Evolutionary conservation across 1,140 invertebrate species (phyloP).

Genomic region (Neodiprion fabricii): DNA sequence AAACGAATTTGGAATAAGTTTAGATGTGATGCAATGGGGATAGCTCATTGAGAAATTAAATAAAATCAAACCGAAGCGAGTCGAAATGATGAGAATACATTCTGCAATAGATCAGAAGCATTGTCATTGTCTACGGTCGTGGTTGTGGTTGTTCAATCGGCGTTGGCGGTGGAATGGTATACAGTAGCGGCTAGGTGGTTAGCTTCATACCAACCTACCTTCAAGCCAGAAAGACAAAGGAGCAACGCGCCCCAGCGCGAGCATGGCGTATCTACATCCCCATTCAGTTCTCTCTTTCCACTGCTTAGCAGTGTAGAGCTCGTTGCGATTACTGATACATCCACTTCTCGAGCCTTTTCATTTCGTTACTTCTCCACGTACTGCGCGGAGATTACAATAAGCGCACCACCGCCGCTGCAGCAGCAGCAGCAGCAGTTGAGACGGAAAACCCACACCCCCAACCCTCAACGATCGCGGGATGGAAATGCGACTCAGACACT

Average conservation of each 20-base stretch:
- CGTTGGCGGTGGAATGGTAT: not conserved
- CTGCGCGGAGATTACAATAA: constrained; percentile 29
- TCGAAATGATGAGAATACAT: not conserved
- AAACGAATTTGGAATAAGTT: too few species aligned
- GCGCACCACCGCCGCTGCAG: not conserved
- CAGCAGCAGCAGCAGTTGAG: too few species aligned
- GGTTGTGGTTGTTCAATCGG: constrained; percentile 2
- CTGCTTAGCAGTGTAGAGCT: constrained; percentile 18
- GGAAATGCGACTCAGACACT: too few species aligned
- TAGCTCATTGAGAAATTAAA: too few species aligned
- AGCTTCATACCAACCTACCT: not conserved
- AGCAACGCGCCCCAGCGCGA: constrained; percentile 31
- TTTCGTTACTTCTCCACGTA: constrained; percentile 32
- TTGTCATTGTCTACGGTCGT: not conserved
- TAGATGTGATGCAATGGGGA: too few species aligned
- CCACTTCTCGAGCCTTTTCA: constrained; percentile 46
- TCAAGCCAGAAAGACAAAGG: not conserved
- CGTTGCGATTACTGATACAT: constrained; percentile 56
- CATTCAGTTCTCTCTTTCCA: constrained; percentile 24
- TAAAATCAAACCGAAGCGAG: too few species aligned
- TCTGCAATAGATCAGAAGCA: constrained; percentile 3
- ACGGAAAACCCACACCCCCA: too few species aligned
- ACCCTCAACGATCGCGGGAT: too few species aligned
- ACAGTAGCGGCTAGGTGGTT: not conserved
- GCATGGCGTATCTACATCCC: constrained; percentile 61